phyloP scores from a whole-genome alignment of 1,140 invertebrate genomes.

The Colletes latitarsis region DNA sequence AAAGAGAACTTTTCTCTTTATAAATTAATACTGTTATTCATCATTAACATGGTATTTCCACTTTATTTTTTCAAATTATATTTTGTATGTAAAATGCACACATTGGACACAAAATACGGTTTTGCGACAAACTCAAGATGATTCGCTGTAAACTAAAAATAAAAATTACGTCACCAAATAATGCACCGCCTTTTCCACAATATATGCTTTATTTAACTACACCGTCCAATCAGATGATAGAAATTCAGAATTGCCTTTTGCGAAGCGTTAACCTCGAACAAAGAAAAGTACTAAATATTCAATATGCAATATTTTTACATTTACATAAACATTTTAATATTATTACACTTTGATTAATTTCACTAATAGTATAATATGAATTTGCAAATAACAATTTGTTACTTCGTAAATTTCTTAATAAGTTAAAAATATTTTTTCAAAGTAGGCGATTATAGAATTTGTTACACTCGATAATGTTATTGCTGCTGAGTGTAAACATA shows the following conservation, averaged over 20 bases:
- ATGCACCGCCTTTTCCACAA: background rate
- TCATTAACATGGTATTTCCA: background rate
- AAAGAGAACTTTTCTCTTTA: slow-evolving; percentile 6
- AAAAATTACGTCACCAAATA: slow-evolving; percentile 45
- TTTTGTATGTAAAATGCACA: background rate
- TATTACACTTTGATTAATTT: too few species aligned
- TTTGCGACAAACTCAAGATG: background rate
- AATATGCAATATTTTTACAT: too few species aligned
- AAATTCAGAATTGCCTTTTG: slow-evolving; percentile 40
- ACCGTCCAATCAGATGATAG: slow-evolving; percentile 38
- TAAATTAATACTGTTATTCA: background rate
- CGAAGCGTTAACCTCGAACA: background rate
- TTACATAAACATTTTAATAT: too few species aligned
- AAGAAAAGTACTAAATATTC: too few species aligned
- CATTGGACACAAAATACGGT: background rate
- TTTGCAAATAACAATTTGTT: too few species aligned
- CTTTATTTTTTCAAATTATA: background rate
- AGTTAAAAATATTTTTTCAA: too few species aligned
- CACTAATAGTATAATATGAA: too few species aligned
- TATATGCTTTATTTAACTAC: background rate
- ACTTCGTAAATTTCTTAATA: too few species aligned
- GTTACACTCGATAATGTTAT: too few species aligned
- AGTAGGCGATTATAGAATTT: too few species aligned
- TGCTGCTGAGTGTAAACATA: too few species aligned
- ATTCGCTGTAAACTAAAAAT: slow-evolving; percentile 25